Evolutionary conservation across 92 coral and sea anemone species (phyloP).

Genomic region (Muricea muricata): DNA sequence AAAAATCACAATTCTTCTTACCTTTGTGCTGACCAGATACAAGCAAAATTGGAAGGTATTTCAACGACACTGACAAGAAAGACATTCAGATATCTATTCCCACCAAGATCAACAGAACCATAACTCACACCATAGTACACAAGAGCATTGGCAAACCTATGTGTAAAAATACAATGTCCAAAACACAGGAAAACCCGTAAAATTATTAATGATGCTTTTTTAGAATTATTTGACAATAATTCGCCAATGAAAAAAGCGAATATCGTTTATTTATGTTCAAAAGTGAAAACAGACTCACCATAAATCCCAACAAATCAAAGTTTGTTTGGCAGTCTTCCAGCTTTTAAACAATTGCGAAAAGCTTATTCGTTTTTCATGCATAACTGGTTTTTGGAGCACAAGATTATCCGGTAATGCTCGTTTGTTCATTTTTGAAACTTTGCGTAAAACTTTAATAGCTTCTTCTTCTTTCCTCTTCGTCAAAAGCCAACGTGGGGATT

Average conservation of each 20-base stretch:
- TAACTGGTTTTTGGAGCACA: neutral
- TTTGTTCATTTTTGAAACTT: conserved; percentile 8
- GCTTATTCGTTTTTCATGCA: neutral
- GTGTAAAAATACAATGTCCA: neutral
- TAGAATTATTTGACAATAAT: too few species aligned
- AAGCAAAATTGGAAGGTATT: too few species aligned
- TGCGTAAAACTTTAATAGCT: neutral
- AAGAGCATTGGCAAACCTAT: conserved; percentile 38
- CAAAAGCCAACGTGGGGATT: conserved; percentile 22
- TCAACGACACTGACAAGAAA: conserved; percentile 71
- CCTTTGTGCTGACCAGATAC: conserved; percentile 70
- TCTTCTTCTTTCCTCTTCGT: conserved; percentile 4
- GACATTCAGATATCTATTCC: conserved; percentile 81
- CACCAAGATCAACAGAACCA: too few species aligned
- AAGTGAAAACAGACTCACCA: neutral
- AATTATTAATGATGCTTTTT: too few species aligned
- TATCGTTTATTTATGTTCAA: too few species aligned
- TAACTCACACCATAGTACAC: conserved; percentile 92
- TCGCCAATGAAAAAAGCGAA: too few species aligned
- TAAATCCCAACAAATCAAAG: neutral
- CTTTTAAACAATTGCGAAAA: neutral
- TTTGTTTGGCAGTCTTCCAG: neutral
- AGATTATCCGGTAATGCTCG: neutral
- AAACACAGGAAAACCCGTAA: too few species aligned
- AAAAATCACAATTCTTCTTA: too few species aligned